Evolutionary conservation across 1,140 invertebrate genomes (phyloP).

Genomic region (Apis cerana): DNA sequence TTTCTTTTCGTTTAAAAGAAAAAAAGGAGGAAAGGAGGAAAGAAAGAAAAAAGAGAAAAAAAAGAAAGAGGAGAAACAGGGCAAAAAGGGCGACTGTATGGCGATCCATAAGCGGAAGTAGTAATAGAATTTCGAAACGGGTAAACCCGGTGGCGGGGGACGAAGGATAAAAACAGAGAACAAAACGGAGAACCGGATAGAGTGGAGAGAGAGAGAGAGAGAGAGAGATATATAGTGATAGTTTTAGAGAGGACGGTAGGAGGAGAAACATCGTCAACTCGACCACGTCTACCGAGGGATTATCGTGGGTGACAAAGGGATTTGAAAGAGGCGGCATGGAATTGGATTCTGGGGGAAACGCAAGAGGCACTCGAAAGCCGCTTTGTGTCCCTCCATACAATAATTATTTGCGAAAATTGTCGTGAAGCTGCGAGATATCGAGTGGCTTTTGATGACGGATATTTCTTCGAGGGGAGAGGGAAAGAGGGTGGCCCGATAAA

Average conservation of each 20-base stretch:
- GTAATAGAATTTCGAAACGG: conserved; percentile 59
- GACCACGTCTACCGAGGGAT: conserved; percentile 59
- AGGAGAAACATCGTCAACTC: conserved; percentile 49
- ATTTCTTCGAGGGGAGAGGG: conserved; percentile 7
- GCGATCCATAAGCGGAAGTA: conserved; percentile 50
- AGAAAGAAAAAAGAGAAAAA: neutral
- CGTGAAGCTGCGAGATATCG: conserved; percentile 42
- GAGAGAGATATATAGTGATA: too few species aligned
- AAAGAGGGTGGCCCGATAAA: neutral
- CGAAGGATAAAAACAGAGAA: neutral
- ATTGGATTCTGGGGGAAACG: conserved; percentile 53
- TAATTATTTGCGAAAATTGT: conserved; percentile 60
- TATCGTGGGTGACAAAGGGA: conserved; percentile 63
- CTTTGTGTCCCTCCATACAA: conserved; percentile 59
- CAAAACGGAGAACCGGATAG: neutral
- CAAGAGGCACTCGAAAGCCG: conserved; percentile 48
- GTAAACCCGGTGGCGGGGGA: neutral
- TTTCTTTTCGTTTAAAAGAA: neutral
- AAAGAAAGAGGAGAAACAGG: too few species aligned
- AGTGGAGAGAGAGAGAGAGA: neutral
- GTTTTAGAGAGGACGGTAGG: neutral
- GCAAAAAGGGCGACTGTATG: conserved; percentile 3
- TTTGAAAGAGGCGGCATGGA: conserved; percentile 61
- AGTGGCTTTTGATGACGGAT: conserved; percentile 42
- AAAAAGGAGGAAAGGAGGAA: too few species aligned